Evolutionary conservation across 2,797 vertebrate genomes (phyloP), one percentile per base, ranked within the genome.

Genomic region (Bradypodion ventrale): DNA sequence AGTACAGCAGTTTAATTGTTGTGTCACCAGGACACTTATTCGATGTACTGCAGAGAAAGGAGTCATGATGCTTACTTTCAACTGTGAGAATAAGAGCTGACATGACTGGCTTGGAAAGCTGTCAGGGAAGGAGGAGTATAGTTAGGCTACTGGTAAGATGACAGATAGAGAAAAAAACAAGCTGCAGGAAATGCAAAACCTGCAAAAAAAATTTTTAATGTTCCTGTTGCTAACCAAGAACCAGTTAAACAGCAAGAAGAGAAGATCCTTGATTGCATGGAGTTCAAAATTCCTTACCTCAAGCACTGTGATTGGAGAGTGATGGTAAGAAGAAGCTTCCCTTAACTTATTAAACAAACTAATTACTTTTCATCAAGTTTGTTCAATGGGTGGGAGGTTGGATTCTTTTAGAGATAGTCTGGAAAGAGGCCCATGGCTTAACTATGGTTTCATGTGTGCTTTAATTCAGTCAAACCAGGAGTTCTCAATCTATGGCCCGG

Each of bases 281-380:
- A 29, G 3, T 63, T 63, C 12, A 29, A n/a, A 8, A 8, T 63
- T 10, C n/a, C 25, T 10, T n/a, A 7, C 29, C 62, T 25, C 29
- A n/a, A 10, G 62, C 29, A 63, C 25, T n/a, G 62, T n/a, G 29
- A 7, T 7, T 9, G 62, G 29, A 29, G 62, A 63, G 27, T 29
- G 7, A 10, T 63, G 25, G 29, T 10, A 63, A 25, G 12, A 13
- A 19, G 52, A 13, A 19, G 52, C 77, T 72, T 73, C 2, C 40
- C n/a, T 78, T 78, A 25, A 75, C 35, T 62, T 80, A 69, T 49
- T 87, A 75, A n/a, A 62, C 49, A 85, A 79, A 80, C 69, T 16
- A 80, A 85, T 75, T 75, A 65, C n/a, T 76, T 69, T 29, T 72
- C 35, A 21, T 80, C 72, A 80, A 76, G 40, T 49, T 85, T 82